Evolutionary conservation across 2,888 invertebrate genomes (phyloP).

Genomic region (Cephus pulcher): DNA sequence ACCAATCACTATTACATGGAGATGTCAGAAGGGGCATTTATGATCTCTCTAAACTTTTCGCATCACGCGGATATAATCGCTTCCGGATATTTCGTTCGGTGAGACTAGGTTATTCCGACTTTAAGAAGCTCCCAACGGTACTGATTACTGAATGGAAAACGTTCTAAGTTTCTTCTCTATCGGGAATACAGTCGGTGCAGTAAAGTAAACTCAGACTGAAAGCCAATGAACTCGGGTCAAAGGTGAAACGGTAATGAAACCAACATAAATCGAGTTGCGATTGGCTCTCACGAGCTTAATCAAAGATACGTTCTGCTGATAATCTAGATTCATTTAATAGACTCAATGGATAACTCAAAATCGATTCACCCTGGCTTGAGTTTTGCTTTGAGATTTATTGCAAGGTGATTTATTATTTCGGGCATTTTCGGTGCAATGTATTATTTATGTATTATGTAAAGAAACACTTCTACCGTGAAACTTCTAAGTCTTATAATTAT

Average conservation of each 20-base stretch:
- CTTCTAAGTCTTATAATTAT: constrained; percentile 22
- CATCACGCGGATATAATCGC: background rate
- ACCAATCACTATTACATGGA: background rate
- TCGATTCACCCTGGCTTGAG: background rate
- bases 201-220: background rate
- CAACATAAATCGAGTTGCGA: background rate
- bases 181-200: background rate
- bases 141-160: background rate
- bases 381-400: background rate
- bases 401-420: constrained; percentile 9
- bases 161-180: background rate
- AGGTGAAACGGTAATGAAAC: background rate
- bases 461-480: constrained; percentile 13
- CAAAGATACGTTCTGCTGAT: background rate
- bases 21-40: background rate
- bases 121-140: background rate
- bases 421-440: constrained; percentile 25
- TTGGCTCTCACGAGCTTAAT: background rate
- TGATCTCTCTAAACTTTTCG: background rate
- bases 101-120: background rate
- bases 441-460: constrained; percentile 15
- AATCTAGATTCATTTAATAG: background rate
- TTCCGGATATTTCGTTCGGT: background rate
- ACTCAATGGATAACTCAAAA: background rate
- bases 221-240: background rate